These are phyloP conservation scores for Drosophila bocqueti DNA, from an alignment of 1,140 invertebrate species.

Conservation along the genomic window DNA sequence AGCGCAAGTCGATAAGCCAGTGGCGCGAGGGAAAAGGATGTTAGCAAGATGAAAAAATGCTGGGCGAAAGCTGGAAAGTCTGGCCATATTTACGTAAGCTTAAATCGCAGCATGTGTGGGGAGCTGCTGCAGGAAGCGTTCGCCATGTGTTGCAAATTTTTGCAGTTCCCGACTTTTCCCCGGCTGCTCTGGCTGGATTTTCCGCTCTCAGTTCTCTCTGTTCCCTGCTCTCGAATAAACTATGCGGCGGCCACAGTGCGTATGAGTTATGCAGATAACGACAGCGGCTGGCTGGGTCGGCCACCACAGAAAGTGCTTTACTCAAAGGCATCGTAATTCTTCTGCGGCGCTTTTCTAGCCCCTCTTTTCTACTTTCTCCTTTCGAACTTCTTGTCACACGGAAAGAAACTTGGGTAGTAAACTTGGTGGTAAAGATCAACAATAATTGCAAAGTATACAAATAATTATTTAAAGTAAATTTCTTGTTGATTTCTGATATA, in stretches of 20 bases:
- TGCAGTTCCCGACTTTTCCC: conserved; percentile 38
- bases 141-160: conserved; percentile 49
- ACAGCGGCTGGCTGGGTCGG: conserved; percentile 29
- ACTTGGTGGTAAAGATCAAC: too few relatives aligned
- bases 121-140: conserved; percentile 13
- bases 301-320: conserved; percentile 64
- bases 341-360: conserved; percentile 18
- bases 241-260: conserved; percentile 57
- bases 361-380: conserved; percentile 5
- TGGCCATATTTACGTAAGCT: conserved; percentile 60
- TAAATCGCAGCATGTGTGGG: conserved; percentile 48
- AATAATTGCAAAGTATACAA: too few relatives aligned
- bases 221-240: conserved; percentile 49
- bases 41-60: conserved; percentile 35
- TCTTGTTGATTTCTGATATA: not conserved
- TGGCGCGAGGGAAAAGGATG: conserved; percentile 32
- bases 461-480: not conserved
- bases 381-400: conserved; percentile 12
- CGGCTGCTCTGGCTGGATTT: not conserved
- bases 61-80: conserved; percentile 23
- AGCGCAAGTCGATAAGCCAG: conserved; percentile 61
- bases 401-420: conserved; percentile 1
- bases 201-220: not conserved
- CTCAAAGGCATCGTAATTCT: conserved; percentile 71
- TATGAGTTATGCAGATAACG: conserved; percentile 76